Conservation (phyloP, 2,888 invertebrate species). For the Coenonympha arcania region DNA sequence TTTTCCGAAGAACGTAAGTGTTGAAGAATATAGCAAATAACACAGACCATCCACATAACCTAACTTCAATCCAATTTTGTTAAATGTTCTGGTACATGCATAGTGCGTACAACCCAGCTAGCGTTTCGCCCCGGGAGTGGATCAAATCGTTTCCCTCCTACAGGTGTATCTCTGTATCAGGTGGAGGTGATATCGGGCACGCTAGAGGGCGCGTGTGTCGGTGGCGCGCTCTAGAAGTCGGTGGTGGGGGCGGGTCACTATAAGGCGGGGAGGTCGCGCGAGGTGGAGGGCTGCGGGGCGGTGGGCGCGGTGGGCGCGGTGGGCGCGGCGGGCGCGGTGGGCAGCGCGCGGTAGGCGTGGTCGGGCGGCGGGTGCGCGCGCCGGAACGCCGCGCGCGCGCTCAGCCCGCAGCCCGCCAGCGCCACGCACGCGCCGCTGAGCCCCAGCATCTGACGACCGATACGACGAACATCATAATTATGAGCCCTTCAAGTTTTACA, state of each 20-base stretch:
- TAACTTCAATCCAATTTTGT: too few species aligned
- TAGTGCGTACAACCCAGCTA: too few species aligned
- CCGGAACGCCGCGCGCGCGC: conserved; percentile 28
- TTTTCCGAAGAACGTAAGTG: too few species aligned
- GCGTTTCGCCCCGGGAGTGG: too few species aligned
- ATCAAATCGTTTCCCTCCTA: too few species aligned
- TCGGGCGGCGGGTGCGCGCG: conserved; percentile 39
- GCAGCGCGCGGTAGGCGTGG: conserved; percentile 16
- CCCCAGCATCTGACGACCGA: conserved; percentile 35
- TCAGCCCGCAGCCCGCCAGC: conserved; percentile 26
- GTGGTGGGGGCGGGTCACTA: conserved; percentile 47
- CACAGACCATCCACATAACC: too few species aligned
- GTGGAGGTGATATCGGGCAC: neutral
- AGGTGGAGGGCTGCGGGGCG: conserved; percentile 24
- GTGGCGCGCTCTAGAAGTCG: conserved; percentile 32
- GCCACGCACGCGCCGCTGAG: conserved; percentile 35
- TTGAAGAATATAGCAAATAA: too few species aligned
- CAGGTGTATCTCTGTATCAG: too few species aligned
- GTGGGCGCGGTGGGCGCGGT: conserved; percentile 34
- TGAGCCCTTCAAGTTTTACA: too few species aligned
- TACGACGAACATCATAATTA: too few species aligned
- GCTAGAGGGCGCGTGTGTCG: neutral
- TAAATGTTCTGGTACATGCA: too few species aligned
- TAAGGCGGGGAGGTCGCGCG: conserved; percentile 47
- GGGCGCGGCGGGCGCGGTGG: conserved; percentile 34